A percentile compares a stretch with the other conserved stretches of the same genome.
Conservation (phyloP, 2,888 invertebrate genomes). For the Erebia palarica region DNA sequence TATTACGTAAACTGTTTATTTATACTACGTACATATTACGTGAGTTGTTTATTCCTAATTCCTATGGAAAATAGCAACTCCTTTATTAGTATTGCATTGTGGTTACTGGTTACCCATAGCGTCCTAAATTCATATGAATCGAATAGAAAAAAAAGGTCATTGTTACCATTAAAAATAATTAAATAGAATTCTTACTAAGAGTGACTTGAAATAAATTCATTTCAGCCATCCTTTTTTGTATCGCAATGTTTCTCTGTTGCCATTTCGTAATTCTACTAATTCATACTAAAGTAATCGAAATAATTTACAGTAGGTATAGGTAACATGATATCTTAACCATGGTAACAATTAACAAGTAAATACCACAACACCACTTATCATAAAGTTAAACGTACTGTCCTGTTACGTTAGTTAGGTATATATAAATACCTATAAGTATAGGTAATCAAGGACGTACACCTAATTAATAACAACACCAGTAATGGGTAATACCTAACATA, state of each 20-base stretch:
- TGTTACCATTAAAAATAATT: background rate
- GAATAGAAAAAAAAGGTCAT: background rate
- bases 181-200: conserved; percentile 1
- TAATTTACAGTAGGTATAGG: too few species aligned
- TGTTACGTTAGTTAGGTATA: background rate
- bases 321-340: too few species aligned
- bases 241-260: too few species aligned
- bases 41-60: background rate
- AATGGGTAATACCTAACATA: background rate
- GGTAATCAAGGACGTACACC: background rate
- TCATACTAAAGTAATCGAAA: too few species aligned
- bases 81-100: background rate
- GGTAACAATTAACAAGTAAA: background rate
- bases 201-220: background rate
- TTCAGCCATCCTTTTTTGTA: background rate
- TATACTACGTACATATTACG: background rate
- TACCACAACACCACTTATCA: conserved; percentile 1
- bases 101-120: background rate
- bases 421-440: background rate
- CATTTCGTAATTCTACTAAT: too few species aligned
- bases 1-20: background rate
- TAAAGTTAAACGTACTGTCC: background rate
- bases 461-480: background rate
- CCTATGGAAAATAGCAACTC: background rate
- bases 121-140: conserved; percentile 2